These are phyloP conservation scores for Drosophila lacteicornis DNA, from an alignment of 1,140 invertebrate species.

Conservation along the genomic window DNA sequence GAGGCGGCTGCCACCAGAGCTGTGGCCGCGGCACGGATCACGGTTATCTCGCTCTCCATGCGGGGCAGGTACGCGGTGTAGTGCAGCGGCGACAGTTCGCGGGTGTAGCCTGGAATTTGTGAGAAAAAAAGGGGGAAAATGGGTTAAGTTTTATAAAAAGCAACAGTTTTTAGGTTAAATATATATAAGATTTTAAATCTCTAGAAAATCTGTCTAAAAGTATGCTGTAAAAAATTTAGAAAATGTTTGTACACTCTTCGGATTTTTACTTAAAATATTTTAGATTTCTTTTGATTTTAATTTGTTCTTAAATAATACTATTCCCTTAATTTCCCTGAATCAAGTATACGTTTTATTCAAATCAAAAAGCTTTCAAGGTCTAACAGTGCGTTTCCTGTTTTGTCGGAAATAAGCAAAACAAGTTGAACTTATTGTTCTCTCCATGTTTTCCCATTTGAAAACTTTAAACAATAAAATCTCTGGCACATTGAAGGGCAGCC, in stretches of 20 bases:
- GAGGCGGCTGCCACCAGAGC: slow-evolving; percentile 77
- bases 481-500: slow-evolving; percentile 5
- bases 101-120: slow-evolving; percentile 86
- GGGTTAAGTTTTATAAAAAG: not conserved
- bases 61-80: slow-evolving; percentile 88
- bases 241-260: too few relatives aligned
- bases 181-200: too few relatives aligned
- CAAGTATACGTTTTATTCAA: not conserved
- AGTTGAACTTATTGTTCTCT: slow-evolving; percentile 6
- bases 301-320: too few relatives aligned
- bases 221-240: slow-evolving; percentile 1
- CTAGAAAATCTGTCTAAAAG: slow-evolving; percentile 15
- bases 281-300: not conserved
- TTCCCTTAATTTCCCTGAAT: not conserved
- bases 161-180: slow-evolving; percentile 5
- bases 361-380: not conserved
- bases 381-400: not conserved
- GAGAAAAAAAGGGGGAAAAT: not conserved
- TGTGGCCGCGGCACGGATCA: slow-evolving; percentile 82
- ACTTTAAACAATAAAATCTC: slow-evolving; percentile 28
- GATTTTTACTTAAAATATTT: too few relatives aligned
- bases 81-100: slow-evolving; percentile 87
- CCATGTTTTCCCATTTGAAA: slow-evolving; percentile 7
- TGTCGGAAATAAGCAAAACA: slow-evolving; percentile 19
- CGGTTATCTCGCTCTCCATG: slow-evolving; percentile 86